Evolutionary conservation across 2,113 vertebrate genomes (phyloP), one percentile per base, ranked within the genome.

Genomic region (Percina caprodes): DNA sequence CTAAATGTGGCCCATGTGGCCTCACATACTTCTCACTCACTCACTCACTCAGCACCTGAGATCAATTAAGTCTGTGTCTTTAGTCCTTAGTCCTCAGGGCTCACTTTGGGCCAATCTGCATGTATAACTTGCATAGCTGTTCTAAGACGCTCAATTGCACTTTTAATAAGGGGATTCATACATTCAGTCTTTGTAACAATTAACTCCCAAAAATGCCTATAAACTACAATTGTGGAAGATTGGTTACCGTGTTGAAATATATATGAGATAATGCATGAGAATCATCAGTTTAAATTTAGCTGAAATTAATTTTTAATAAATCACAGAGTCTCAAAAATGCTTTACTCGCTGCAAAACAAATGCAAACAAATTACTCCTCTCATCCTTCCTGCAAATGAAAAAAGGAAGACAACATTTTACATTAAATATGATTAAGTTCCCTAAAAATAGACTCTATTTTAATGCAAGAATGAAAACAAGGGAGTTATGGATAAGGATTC

Each of bases 181-280:
- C 45, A 77, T 80, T 52, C 35, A 39, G 35, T 72, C 76, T 79
- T 2, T 5, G 60, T 49, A 79, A 1, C 26, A 24, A 48, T 85
- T 62, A 13, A 58, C 58, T 21, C 45, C 77, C 3, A 55, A 65
- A 83, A 65, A 45, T 62, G 63, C 73, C 42, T 81, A 55, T 30
- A 51, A 14, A 76, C 49, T 49, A 4, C 35, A 62, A 21, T 24
- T 48, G 58, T 51, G 55, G 45, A 67, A 48, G 66, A 70, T 55
- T 84, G 23, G 81, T 74, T 74, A 51, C 26, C 63, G 7, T 52
- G 48, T 65, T 60, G 30, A 42, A 80, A 86, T 67, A 58, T 83
- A 11, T 30, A 77, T n/a, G 59, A 71, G 26, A 76, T 66, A 39
- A 55, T 71, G 26, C 55, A 33, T 26, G 65, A 49, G 18, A 77